A percentile compares a stretch with the other conserved stretches of the same genome.
phyloP scores from a whole-genome alignment of 2,113 vertebrate genomes.

The Entomyzon cyanotis region DNA sequence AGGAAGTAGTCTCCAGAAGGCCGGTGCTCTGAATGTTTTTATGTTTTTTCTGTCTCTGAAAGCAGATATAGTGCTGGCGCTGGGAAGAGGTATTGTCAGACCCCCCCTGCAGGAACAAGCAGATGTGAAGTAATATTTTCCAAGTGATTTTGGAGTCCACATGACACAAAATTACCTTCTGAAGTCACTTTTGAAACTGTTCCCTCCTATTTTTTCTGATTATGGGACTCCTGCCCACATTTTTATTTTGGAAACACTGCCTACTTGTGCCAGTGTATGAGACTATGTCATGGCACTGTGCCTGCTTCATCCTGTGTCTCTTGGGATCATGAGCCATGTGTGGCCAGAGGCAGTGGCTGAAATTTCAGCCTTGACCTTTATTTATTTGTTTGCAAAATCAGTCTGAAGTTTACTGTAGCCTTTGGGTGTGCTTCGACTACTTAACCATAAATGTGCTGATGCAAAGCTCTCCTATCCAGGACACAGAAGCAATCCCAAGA shows the following conservation, averaged over 20 bases:
- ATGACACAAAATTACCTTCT: slow-evolving; percentile 10
- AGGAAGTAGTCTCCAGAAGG: not conserved
- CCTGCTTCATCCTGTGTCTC: not conserved
- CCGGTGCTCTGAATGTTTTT: not conserved
- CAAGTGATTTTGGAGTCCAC: not conserved
- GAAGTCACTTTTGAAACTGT: slow-evolving; percentile 32
- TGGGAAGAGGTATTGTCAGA: not conserved
- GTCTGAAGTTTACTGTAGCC: not conserved
- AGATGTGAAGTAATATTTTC: slow-evolving; percentile 36
- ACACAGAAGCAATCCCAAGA: not conserved
- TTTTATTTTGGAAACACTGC: not conserved
- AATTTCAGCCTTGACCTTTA: not conserved
- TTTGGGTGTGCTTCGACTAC: not conserved
- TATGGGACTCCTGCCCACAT: not conserved
- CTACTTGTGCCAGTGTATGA: not conserved
- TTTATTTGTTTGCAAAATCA: not conserved
- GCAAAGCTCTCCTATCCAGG: not conserved
- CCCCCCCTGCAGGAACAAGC: not conserved
- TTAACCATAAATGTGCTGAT: not conserved
- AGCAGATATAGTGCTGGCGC: not conserved
- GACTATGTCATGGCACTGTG: not conserved
- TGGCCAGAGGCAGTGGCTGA: not conserved
- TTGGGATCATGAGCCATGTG: not conserved
- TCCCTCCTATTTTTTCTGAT: not conserved
- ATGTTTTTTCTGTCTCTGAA: not conserved